A percentile compares a stretch with the other conserved stretches of the same genome.
Conservation (phyloP, 2,113 vertebrate genomes). For the Panurus biarmicus region DNA sequence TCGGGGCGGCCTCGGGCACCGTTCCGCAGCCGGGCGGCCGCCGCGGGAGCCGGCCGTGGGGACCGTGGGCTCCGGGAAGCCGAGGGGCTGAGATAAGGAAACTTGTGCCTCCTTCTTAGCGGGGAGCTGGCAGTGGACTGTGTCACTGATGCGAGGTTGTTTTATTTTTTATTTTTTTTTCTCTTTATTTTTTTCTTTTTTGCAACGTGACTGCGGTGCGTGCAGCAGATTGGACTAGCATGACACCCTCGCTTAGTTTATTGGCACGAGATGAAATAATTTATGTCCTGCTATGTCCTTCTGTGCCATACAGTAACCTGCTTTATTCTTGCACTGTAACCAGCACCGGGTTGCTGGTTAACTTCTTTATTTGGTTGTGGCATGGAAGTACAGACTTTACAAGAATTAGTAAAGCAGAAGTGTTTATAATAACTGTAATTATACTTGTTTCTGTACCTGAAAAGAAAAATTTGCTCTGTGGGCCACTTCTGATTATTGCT, state of each 20-base stretch:
- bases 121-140: not conserved
- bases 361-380: not conserved
- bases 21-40: not conserved
- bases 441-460: not conserved
- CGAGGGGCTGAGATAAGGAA: accelerated
- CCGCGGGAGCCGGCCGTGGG: not conserved
- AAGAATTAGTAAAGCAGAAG: not conserved
- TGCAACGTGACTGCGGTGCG: accelerated
- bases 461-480: not conserved
- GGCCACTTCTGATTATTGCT: not conserved
- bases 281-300: not conserved
- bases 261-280: not conserved
- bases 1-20: not conserved
- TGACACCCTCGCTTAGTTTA: not conserved
- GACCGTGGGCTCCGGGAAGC: not conserved
- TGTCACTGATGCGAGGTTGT: not conserved
- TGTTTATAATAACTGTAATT: not conserved
- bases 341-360: not conserved
- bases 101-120: not conserved
- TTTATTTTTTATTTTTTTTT: not conserved
- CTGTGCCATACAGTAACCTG: not conserved
- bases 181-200: too few relatives aligned
- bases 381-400: not conserved
- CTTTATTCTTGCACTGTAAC: not conserved
- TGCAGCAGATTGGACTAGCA: not conserved